phyloP scores from a whole-genome alignment of 2,113 vertebrate species.

The Neoarius graeffei region DNA sequence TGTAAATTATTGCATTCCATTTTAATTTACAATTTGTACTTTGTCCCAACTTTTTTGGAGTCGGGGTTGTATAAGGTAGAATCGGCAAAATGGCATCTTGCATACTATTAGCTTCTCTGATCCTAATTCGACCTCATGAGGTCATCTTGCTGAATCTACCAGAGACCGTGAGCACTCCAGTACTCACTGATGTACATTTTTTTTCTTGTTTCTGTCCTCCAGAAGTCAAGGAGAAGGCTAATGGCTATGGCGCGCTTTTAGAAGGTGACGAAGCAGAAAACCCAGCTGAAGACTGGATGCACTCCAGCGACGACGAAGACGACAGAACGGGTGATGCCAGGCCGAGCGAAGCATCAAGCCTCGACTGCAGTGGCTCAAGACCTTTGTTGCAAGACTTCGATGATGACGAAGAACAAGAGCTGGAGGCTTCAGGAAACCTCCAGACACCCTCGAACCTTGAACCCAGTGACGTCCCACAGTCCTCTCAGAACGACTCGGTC shows the following conservation, averaged over 20 bases:
- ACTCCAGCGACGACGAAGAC: constrained; percentile 84
- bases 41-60: too few species aligned
- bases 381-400: constrained; percentile 92
- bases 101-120: too few species aligned
- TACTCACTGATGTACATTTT: constrained; percentile 8
- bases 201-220: constrained; percentile 49
- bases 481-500: constrained; percentile 15
- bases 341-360: constrained; percentile 67
- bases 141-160: constrained; percentile 26
- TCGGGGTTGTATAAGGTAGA: constrained; percentile 3
- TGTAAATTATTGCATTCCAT: too few species aligned
- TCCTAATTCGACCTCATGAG: neutral
- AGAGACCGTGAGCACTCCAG: neutral
- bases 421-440: constrained; percentile 38
- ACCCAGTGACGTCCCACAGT: neutral
- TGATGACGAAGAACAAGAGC: constrained; percentile 80
- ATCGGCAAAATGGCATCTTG: constrained; percentile 9
- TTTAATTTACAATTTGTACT: too few species aligned
- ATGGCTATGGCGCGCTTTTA: constrained; percentile 64
- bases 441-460: constrained; percentile 53
- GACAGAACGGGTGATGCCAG: constrained; percentile 70
- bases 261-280: constrained; percentile 54
- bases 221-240: constrained; percentile 65
- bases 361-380: constrained; percentile 88
- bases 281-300: constrained; percentile 72